phyloP scores from a whole-genome alignment of 2,113 vertebrate genomes.

The Sorex fumeus region DNA sequence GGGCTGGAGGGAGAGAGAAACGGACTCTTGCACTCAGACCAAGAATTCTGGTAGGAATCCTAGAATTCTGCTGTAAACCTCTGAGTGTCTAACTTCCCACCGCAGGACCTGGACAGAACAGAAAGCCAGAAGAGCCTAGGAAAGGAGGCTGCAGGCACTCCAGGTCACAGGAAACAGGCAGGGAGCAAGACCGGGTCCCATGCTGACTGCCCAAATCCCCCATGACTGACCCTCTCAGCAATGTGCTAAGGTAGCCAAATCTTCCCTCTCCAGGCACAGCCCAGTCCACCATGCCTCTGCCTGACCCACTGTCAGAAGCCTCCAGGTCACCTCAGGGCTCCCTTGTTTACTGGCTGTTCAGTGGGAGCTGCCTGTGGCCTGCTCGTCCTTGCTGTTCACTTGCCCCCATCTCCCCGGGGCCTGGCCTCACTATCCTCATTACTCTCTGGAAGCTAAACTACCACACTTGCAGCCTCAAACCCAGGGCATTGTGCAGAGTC shows the following conservation, averaged over 20 bases:
- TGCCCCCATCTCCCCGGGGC: neutral
- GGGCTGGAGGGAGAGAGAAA: too few species aligned
- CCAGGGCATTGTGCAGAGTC: neutral
- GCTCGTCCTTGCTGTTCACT: slow-evolving; percentile 18
- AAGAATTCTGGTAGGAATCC: neutral
- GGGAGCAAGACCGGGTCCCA: slow-evolving; percentile 27
- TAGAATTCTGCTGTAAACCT: slow-evolving; percentile 48
- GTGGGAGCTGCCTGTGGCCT: neutral
- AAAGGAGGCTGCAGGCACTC: slow-evolving; percentile 6
- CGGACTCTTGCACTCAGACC: neutral
- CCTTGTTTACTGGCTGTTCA: slow-evolving; percentile 39
- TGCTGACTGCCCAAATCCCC: neutral
- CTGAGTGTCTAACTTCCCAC: neutral
- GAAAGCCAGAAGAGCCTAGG: neutral
- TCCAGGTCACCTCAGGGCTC: neutral
- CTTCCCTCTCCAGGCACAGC: neutral
- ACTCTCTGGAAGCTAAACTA: neutral
- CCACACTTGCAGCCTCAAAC: neutral
- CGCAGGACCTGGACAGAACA: neutral
- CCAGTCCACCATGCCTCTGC: neutral
- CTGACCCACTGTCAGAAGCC: neutral
- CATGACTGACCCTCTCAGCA: slow-evolving; percentile 30
- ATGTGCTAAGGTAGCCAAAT: neutral
- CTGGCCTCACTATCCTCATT: neutral
- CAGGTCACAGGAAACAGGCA: neutral